Evolutionary conservation across 1,140 invertebrate species (phyloP).

Genomic region (Hyposmocoma kahamanoa): DNA sequence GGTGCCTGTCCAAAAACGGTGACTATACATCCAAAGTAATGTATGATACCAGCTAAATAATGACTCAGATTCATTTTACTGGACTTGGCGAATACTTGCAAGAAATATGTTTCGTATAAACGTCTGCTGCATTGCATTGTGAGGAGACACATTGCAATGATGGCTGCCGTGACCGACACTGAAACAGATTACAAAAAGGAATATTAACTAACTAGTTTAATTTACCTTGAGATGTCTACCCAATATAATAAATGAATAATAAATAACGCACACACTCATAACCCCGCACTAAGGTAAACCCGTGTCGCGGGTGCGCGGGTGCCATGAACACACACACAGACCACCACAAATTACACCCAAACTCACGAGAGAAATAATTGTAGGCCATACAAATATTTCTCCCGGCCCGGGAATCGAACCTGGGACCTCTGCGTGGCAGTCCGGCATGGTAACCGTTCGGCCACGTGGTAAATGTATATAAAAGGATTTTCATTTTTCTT

Average conservation of each 20-base stretch:
- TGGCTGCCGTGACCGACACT: constrained; percentile 74
- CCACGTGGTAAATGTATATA: too few relatives aligned
- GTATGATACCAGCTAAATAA: constrained; percentile 82
- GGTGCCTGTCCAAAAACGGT: constrained; percentile 82
- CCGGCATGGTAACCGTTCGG: too few relatives aligned
- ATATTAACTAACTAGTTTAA: constrained; percentile 3
- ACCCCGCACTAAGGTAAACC: too few relatives aligned
- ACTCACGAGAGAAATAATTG: background rate
- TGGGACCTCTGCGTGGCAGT: too few relatives aligned
- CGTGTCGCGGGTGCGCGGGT: too few relatives aligned
- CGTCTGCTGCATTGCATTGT: constrained; percentile 81
- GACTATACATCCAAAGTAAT: constrained; percentile 82
- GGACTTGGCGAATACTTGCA: constrained; percentile 85
- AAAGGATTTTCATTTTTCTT: too few relatives aligned
- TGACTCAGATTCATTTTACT: constrained; percentile 86
- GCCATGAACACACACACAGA: background rate
- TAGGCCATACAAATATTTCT: too few relatives aligned
- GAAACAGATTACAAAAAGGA: constrained; percentile 17
- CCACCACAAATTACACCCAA: background rate
- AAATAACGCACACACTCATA: too few relatives aligned
- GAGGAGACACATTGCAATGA: constrained; percentile 76
- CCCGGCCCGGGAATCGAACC: too few relatives aligned
- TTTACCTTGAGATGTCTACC: background rate
- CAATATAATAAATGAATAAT: background rate
- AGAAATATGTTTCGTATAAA: constrained; percentile 84